Evolutionary conservation across 2,797 vertebrate genomes (phyloP), one percentile per base, ranked within the genome.

Genomic region (Nyctibius grandis): DNA sequence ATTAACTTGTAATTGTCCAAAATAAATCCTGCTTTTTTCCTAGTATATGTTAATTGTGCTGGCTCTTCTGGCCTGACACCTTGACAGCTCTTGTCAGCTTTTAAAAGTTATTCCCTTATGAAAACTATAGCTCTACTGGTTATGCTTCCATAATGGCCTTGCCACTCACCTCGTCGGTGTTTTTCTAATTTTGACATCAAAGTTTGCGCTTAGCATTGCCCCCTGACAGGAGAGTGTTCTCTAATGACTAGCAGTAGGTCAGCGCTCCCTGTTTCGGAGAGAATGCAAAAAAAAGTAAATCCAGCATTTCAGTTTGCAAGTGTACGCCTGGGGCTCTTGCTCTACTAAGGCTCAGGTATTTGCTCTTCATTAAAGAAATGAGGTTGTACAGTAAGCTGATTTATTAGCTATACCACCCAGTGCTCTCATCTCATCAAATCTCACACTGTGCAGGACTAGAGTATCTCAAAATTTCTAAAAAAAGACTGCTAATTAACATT

Each of bases 1-100:
- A 96, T 97, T 96, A 97, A 95, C 75, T 93, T 95, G 86, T 96
- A 97, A 96, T 97, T 96, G 93, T 93, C 94, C 95, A 84, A 86
- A 97, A 95, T 94, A 97, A 96, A 96, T 96, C 59, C 67, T 45
- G 29, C 74, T 89, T 90, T 95, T 91, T 88, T 36, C 53, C 79
- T 85, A 50, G 67, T 76, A 11, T 94, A 84, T 93, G 86, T 81
- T 97, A 97, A 97, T 97, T 97, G 85, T 92, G 72, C 67, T 85
- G 57, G 68, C 77, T 92, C 60, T 95, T 96, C 79, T 84, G 68
- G 50, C 77, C 74, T 96, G 96, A 96, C 94, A 94, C 84, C 67
- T 96, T 96, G 96, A 95, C 95, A 97, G 91, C 70, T 93, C 86
- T 94, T 97, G 92, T 90, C 92, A 95, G 82, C 80, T 96, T 94